phyloP scores from a whole-genome alignment of 2,888 invertebrate species.

The Watsonalla binaria region DNA sequence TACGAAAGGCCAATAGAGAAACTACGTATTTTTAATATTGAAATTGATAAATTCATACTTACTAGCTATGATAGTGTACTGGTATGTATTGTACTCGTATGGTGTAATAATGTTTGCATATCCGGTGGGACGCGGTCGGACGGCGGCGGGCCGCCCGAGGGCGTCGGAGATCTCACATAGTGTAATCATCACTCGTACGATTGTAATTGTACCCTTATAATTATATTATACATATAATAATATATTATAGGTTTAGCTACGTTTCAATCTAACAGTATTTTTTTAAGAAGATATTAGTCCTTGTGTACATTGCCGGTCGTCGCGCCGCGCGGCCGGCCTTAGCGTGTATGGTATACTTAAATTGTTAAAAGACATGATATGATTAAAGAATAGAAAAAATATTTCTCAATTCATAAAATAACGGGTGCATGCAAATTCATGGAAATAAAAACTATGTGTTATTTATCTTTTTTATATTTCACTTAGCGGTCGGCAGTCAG shows the following conservation, averaged over 20 bases:
- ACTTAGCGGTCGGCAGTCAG: slow-evolving; percentile 63
- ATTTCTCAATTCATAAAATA: slow-evolving; percentile 75
- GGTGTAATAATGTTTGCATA: slow-evolving; percentile 69
- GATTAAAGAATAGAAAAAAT: slow-evolving; percentile 71
- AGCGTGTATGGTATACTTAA: slow-evolving; percentile 73
- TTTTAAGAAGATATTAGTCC: slow-evolving; percentile 79
- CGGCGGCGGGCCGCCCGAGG: slow-evolving; percentile 67
- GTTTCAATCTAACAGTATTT: slow-evolving; percentile 80
- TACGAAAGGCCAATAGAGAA: slow-evolving; percentile 76
- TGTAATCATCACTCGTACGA: slow-evolving; percentile 73
- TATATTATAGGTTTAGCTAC: slow-evolving; percentile 73
- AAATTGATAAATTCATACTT: slow-evolving; percentile 66
- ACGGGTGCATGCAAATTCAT: slow-evolving; percentile 78
- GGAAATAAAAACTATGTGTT: slow-evolving; percentile 72
- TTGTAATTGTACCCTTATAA: slow-evolving; percentile 73
- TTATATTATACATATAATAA: slow-evolving; percentile 72
- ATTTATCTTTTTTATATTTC: slow-evolving; percentile 79
- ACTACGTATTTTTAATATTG: slow-evolving; percentile 79
- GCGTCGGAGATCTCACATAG: slow-evolving; percentile 77
- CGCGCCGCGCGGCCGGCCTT: slow-evolving; percentile 61
- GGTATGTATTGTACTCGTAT: slow-evolving; percentile 61
- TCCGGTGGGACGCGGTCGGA: slow-evolving; percentile 72
- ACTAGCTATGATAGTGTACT: slow-evolving; percentile 68
- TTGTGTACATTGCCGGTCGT: slow-evolving; percentile 72
- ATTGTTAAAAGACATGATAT: slow-evolving; percentile 75